These are phyloP conservation scores for Lepisosteus oculatus DNA, from an alignment of 2,113 vertebrate species.

Conservation along the genomic window DNA sequence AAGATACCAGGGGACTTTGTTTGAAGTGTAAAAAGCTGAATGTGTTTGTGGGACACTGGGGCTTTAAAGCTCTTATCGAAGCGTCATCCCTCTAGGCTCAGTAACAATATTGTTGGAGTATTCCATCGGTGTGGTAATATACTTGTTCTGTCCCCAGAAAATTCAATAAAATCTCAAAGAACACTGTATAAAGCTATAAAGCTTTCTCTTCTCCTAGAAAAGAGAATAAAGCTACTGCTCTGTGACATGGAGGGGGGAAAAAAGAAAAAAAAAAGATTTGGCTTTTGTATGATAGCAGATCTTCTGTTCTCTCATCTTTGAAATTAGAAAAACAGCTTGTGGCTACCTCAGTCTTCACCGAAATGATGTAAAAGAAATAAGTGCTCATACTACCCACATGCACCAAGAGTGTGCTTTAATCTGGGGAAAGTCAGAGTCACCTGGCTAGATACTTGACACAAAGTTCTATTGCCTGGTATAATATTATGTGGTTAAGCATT, in stretches of 20 bases:
- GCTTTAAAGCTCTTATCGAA: slow-evolving; percentile 2
- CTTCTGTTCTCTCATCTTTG: slow-evolving; percentile 59
- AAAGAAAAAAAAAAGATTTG: slow-evolving; percentile 14
- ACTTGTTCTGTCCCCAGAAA: slow-evolving; percentile 17
- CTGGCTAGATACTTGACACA: no score
- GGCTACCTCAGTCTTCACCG: slow-evolving; percentile 51
- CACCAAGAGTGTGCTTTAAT: no score
- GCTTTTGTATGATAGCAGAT: slow-evolving; percentile 46
- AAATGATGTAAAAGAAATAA: not conserved
- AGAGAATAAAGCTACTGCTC: slow-evolving; percentile 34
- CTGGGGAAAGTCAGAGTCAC: not conserved
- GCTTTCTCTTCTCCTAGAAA: slow-evolving; percentile 45
- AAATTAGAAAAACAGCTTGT: slow-evolving; percentile 62
- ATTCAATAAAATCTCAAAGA: slow-evolving; percentile 23
- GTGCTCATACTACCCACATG: not conserved
- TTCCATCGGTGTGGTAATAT: slow-evolving; percentile 4
- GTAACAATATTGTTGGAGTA: slow-evolving; percentile 10
- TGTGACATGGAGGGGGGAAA: slow-evolving; percentile 25
- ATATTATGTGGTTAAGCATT: no score
- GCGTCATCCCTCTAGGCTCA: slow-evolving; percentile 6
- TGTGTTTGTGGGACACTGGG: not conserved
- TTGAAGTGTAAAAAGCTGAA: not conserved
- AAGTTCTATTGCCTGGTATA: no score
- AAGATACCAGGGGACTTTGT: not conserved
- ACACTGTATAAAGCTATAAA: slow-evolving; percentile 20